These are phyloP conservation scores for Mesopsocus fuscifrons DNA, from an alignment of 2,888 invertebrate species.

Conservation along the genomic window DNA sequence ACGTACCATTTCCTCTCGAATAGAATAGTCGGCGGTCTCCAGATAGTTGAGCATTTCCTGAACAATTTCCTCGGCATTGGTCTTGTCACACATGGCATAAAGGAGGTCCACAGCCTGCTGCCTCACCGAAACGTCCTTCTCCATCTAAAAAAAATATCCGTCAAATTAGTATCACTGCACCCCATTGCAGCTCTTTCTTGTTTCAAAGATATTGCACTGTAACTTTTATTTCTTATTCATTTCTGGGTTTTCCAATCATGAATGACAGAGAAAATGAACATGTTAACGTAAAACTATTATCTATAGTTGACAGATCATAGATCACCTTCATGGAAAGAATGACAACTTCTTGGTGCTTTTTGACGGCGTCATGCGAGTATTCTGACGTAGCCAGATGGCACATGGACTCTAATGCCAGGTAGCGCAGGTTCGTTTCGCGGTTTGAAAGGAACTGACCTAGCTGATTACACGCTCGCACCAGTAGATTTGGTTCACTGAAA, in stretches of 20 bases:
- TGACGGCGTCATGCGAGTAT: slow-evolving; percentile 98
- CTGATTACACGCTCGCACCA: slow-evolving; percentile 97
- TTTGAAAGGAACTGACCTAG: slow-evolving; percentile 94
- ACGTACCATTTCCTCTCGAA: slow-evolving; percentile 92
- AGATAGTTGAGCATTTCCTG: slow-evolving; percentile 98
- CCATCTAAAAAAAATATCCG: slow-evolving; percentile 48
- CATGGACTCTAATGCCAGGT: slow-evolving; percentile 97
- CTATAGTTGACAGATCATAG: too few relatives aligned
- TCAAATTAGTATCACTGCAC: not conserved
- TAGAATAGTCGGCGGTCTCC: slow-evolving; percentile 98
- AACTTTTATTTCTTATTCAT: too few relatives aligned
- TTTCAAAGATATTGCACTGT: too few relatives aligned
- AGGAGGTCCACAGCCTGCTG: slow-evolving; percentile 95
- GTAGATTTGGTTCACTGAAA: slow-evolving; percentile 74
- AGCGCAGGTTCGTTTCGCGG: slow-evolving; percentile 93
- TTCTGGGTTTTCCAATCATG: too few relatives aligned
- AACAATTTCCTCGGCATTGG: slow-evolving; percentile 97
- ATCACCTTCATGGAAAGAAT: slow-evolving; percentile 85
- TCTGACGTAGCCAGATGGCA: slow-evolving; percentile 97
- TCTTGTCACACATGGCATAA: slow-evolving; percentile 99
- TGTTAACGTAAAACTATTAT: too few relatives aligned
- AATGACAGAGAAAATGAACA: not conserved
- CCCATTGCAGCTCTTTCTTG: too few relatives aligned
- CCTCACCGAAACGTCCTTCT: slow-evolving; percentile 93
- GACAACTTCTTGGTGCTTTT: slow-evolving; percentile 98